Percentiles rank a stretch among this genome's conserved stretches.
Evolutionary conservation across 2,888 invertebrate species (phyloP).

Genomic region (Epinotia bilunana): DNA sequence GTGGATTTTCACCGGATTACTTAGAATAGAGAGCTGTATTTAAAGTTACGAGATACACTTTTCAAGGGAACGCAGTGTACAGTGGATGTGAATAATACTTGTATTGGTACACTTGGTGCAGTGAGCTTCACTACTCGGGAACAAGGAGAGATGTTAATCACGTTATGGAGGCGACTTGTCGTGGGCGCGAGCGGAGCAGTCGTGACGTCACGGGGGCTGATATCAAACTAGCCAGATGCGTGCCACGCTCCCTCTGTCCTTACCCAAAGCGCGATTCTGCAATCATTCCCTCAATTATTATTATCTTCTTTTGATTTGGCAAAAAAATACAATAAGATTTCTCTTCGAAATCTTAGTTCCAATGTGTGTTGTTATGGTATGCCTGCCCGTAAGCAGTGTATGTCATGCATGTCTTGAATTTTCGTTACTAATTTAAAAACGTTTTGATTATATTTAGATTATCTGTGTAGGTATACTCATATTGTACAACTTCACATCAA

Average conservation of each 20-base stretch:
- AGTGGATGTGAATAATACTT: not conserved
- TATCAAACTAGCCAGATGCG: constrained; percentile 83
- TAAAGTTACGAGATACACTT: constrained; percentile 17
- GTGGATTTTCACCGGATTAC: constrained; percentile 61
- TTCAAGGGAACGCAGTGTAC: constrained; percentile 10
- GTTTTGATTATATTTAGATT: too few relatives aligned
- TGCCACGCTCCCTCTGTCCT: constrained; percentile 78
- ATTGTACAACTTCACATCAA: too few relatives aligned
- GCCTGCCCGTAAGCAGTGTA: not conserved
- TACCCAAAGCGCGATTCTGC: constrained; percentile 73
- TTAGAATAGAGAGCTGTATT: constrained; percentile 24
- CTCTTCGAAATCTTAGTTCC: not conserved
- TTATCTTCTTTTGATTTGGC: constrained; percentile 20
- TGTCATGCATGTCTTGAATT: not conserved
- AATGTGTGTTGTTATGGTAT: not conserved
- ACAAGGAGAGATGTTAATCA: not conserved
- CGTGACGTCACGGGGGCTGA: constrained; percentile 79
- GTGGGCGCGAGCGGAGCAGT: constrained; percentile 65
- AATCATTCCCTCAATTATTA: constrained; percentile 55
- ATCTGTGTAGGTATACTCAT: too few relatives aligned
- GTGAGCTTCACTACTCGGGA: constrained; percentile 1
- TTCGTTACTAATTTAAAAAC: too few relatives aligned
- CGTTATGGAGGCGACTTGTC: constrained; percentile 50
- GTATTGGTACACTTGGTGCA: not conserved
- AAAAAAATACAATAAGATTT: not conserved